phyloP scores from a whole-genome alignment of 2,888 invertebrate species.

The Autographa gamma region DNA sequence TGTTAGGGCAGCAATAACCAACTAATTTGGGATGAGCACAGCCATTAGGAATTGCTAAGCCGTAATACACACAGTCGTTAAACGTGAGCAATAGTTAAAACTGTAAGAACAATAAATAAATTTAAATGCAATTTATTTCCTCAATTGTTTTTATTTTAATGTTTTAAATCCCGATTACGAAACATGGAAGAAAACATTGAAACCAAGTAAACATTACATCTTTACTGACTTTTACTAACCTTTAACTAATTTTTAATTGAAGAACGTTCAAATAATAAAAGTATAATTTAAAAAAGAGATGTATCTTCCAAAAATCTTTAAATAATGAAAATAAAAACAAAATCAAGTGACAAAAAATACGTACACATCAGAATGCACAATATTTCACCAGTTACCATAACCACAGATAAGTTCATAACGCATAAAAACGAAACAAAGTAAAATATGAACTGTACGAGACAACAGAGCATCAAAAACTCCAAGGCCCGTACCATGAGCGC shows the following conservation, averaged over 20 bases:
- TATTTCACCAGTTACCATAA: not conserved
- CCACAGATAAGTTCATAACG: not conserved
- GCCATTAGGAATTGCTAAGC: constrained; percentile 60
- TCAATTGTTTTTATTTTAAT: too few relatives aligned
- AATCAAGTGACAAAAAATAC: not conserved
- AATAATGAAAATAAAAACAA: not conserved
- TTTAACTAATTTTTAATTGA: too few relatives aligned
- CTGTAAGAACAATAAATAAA: not conserved
- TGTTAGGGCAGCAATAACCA: constrained; percentile 65
- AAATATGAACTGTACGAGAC: constrained; percentile 37
- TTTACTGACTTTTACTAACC: too few relatives aligned
- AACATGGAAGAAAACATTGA: too few relatives aligned
- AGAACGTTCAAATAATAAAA: too few relatives aligned
- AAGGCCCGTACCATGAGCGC: too few relatives aligned
- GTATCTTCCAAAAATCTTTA: not conserved
- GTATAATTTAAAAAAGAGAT: too few relatives aligned
- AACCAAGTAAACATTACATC: too few relatives aligned
- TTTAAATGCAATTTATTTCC: too few relatives aligned
- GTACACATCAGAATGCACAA: not conserved
- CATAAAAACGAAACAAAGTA: constrained; percentile 29
- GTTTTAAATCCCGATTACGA: too few relatives aligned
- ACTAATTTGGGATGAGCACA: constrained; percentile 70
- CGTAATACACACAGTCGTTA: constrained; percentile 22
- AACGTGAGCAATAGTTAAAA: not conserved
- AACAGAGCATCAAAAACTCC: constrained; percentile 49